phyloP scores from a whole-genome alignment of 2,113 vertebrate genomes.

The Tachuris rubrigastra region DNA sequence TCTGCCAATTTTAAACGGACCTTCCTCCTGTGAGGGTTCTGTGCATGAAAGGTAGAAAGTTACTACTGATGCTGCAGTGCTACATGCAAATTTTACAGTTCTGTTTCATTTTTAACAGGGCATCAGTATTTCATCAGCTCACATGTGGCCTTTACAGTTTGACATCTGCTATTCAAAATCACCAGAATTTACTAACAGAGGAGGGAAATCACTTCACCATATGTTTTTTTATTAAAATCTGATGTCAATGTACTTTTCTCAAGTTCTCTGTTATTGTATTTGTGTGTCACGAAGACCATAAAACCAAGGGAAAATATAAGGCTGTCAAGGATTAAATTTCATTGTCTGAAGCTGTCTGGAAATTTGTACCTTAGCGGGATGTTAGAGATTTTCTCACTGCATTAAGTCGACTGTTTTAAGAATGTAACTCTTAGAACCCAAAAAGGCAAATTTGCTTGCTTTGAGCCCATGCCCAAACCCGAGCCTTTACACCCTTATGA shows the following conservation, averaged over 20 bases:
- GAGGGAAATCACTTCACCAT: not conserved
- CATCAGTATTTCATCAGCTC: not conserved
- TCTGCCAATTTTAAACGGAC: not conserved
- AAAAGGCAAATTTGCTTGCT: not conserved
- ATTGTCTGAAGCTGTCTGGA: not conserved
- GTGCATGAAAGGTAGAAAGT: not conserved
- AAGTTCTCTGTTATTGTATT: not conserved
- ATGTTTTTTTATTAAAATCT: not conserved
- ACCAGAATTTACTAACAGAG: conserved; percentile 4
- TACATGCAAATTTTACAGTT: not conserved
- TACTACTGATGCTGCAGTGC: not conserved
- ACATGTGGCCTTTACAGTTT: not conserved
- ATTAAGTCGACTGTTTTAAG: not conserved
- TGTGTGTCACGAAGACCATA: not conserved
- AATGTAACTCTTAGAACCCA: not conserved
- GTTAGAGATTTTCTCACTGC: not conserved
- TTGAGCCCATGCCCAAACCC: not conserved
- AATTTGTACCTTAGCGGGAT: not conserved
- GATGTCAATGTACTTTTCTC: not conserved
- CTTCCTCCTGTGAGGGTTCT: not conserved
- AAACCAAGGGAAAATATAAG: not conserved
- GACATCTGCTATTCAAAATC: not conserved
- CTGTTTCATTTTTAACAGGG: not conserved
- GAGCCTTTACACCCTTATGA: not conserved
- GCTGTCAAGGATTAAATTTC: not conserved